Percentiles rank a stretch among this genome's conserved stretches.
Evolutionary conservation across 2,113 vertebrate genomes (phyloP).

Genomic region (Strix aluco): DNA sequence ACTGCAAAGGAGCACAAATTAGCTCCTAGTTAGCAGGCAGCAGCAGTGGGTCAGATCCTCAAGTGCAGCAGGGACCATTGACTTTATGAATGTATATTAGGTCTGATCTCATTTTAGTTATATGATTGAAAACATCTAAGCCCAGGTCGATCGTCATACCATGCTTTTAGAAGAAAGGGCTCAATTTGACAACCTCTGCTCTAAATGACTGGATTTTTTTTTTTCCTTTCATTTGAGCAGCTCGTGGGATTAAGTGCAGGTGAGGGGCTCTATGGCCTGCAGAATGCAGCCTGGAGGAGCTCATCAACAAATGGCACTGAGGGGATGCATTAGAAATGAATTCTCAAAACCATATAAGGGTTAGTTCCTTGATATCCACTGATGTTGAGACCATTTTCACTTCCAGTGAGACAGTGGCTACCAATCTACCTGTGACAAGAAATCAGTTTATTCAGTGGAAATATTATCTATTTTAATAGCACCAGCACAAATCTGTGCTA

Average conservation of each 20-base stretch:
- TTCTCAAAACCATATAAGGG: neutral
- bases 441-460: neutral
- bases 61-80: neutral
- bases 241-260: neutral
- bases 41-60: neutral
- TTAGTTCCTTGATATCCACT: neutral
- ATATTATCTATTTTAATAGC: constrained; percentile 7
- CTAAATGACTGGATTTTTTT: neutral
- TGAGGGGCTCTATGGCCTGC: neutral
- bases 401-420: neutral
- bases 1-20: neutral
- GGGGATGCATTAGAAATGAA: neutral
- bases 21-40: neutral
- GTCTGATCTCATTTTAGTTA: neutral
- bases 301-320: neutral
- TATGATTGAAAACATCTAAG: neutral
- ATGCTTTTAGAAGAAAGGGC: neutral
- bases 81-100: neutral
- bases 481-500: neutral
- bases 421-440: neutral
- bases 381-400: neutral
- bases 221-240: neutral
- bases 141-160: neutral
- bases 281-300: neutral
- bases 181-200: neutral